phyloP scores from a whole-genome alignment of 2,888 invertebrate species.

The Eurois occulta region DNA sequence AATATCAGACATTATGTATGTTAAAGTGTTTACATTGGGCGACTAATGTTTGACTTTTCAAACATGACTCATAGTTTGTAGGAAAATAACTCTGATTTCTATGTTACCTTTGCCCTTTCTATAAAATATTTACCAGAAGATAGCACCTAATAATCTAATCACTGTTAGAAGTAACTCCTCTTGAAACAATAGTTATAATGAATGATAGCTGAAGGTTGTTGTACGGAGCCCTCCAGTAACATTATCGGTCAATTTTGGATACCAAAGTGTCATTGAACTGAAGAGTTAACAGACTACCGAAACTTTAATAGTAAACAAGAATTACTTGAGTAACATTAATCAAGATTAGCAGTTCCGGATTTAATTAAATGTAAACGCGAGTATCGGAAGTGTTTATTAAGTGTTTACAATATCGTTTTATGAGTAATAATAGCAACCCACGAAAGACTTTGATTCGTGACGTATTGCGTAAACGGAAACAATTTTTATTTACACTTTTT shows the following conservation, averaged over 20 bases:
- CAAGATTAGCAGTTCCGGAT: slow-evolving; percentile 27
- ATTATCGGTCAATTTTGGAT: slow-evolving; percentile 30
- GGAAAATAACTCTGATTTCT: slow-evolving; percentile 11
- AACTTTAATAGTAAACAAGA: slow-evolving; percentile 48
- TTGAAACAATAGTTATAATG: slow-evolving; percentile 22
- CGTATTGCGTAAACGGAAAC: slow-evolving; percentile 32
- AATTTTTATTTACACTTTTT: slow-evolving; percentile 7
- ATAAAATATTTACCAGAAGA: not conserved
- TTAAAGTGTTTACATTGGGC: slow-evolving; percentile 56
- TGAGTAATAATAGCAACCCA: not conserved
- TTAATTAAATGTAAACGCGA: slow-evolving; percentile 29
- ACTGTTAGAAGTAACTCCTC: not conserved
- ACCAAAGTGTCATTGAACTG: slow-evolving; percentile 48
- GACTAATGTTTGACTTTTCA: slow-evolving; percentile 40
- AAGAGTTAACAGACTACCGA: slow-evolving; percentile 23
- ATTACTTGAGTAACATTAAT: slow-evolving; percentile 31
- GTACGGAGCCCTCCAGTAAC: slow-evolving; percentile 28
- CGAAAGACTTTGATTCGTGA: slow-evolving; percentile 24
- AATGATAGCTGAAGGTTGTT: slow-evolving; percentile 20
- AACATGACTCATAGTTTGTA: slow-evolving; percentile 32
- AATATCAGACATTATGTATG: slow-evolving; percentile 67
- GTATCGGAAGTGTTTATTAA: slow-evolving; percentile 7
- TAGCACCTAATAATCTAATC: not conserved
- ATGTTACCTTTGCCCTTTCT: not conserved
- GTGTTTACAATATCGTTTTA: not conserved